These are phyloP conservation scores for Nebria brevicollis DNA, from an alignment of 2,888 invertebrate species.

Conservation along the genomic window DNA sequence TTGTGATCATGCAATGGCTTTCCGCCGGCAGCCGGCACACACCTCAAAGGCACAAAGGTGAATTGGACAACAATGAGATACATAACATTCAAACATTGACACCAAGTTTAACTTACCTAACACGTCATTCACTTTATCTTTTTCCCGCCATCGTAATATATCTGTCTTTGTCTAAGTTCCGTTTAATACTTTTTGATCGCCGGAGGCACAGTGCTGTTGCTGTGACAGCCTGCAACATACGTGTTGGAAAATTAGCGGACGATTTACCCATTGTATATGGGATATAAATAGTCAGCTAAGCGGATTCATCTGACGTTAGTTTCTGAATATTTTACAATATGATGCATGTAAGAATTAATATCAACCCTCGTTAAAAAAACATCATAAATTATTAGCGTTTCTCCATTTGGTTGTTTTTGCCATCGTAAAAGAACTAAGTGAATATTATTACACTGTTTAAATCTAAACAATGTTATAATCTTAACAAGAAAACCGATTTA, in stretches of 20 bases:
- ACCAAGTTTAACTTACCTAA: conserved; percentile 15
- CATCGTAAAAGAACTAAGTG: conserved; percentile 8
- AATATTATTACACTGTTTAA: background rate
- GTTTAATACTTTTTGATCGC: conserved; percentile 19
- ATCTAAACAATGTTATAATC: background rate
- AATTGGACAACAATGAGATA: conserved; percentile 47
- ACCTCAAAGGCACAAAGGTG: conserved; percentile 46
- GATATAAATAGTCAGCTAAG: conserved; percentile 43
- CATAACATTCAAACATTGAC: conserved; percentile 47
- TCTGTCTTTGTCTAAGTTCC: conserved; percentile 11
- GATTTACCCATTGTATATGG: conserved; percentile 43
- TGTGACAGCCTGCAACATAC: conserved; percentile 44
- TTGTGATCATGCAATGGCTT: background rate
- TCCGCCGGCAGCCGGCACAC: conserved; percentile 34
- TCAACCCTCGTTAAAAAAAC: conserved; percentile 52
- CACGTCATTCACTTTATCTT: conserved; percentile 19
- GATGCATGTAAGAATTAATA: conserved; percentile 28
- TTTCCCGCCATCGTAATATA: background rate
- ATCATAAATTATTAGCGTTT: conserved; percentile 31
- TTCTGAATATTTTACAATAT: conserved; percentile 34
- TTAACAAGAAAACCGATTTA: background rate
- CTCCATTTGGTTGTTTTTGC: conserved; percentile 1
- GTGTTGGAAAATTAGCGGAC: conserved; percentile 44
- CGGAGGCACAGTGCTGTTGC: conserved; percentile 24
- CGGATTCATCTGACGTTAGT: conserved; percentile 35